Percentiles rank a stretch among this genome's conserved stretches.
Conservation (phyloP, 2,888 invertebrate species). For the Tiliacea aurago region DNA sequence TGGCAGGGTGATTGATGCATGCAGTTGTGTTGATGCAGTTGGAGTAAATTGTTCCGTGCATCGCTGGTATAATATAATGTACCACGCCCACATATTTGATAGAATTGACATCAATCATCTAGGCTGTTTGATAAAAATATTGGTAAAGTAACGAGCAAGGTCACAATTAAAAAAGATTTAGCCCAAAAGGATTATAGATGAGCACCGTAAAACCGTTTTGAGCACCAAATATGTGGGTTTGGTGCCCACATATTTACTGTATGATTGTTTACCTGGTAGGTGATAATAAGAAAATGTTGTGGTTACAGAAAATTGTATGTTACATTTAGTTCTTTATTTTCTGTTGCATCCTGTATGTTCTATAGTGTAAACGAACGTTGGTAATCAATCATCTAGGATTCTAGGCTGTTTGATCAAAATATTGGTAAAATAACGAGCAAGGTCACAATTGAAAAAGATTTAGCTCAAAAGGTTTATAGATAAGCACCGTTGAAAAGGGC, state of each 20-base stretch:
- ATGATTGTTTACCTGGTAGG: too few relatives aligned
- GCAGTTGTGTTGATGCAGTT: conserved; percentile 16
- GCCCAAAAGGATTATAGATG: neutral
- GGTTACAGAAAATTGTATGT: too few relatives aligned
- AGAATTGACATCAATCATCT: neutral
- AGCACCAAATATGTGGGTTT: too few relatives aligned
- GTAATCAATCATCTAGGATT: neutral
- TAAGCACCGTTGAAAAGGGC: neutral
- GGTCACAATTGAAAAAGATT: neutral
- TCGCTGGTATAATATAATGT: neutral
- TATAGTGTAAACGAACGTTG: too few relatives aligned
- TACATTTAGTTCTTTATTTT: too few relatives aligned
- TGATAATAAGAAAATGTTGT: too few relatives aligned
- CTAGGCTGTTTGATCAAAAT: too few relatives aligned
- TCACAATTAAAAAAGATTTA: neutral
- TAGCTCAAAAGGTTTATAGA: neutral
- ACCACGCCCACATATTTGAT: neutral
- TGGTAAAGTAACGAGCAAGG: neutral
- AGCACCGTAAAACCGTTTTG: too few relatives aligned
- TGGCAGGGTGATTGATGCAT: conserved; percentile 20
- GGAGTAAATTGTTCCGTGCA: conserved; percentile 8
- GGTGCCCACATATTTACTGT: too few relatives aligned
- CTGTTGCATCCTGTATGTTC: too few relatives aligned
- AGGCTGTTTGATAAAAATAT: neutral
- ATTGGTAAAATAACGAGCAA: neutral